phyloP scores from a whole-genome alignment of 2,113 vertebrate genomes.

The Pelobates fuscus region DNA sequence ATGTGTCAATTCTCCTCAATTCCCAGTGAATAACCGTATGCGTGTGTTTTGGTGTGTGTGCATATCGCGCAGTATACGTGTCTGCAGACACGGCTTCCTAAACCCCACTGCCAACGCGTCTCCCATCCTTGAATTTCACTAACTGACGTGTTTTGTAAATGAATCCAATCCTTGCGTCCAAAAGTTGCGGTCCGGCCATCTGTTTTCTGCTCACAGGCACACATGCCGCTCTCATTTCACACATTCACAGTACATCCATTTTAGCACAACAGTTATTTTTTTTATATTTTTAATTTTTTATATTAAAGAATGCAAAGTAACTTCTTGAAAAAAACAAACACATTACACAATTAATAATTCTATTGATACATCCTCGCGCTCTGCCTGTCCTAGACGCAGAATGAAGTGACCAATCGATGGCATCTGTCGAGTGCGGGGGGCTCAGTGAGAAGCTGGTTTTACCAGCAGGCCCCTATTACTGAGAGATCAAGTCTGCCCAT shows the following conservation, averaged over 20 bases:
- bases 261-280: not conserved
- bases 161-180: not conserved
- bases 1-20: no score
- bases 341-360: constrained; percentile 3
- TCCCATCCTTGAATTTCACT: not conserved
- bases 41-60: not conserved
- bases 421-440: constrained; percentile 6
- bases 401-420: not conserved
- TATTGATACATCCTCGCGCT: constrained; percentile 8
- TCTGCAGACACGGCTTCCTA: not conserved
- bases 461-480: constrained; percentile 51
- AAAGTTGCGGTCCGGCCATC: not conserved
- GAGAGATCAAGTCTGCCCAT: constrained; percentile 72
- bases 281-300: not conserved
- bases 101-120: not conserved
- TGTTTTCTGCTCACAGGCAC: not conserved
- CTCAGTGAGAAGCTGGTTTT: constrained; percentile 52
- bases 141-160: not conserved
- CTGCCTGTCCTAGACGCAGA: not conserved
- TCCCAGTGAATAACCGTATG: not conserved
- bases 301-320: not conserved
- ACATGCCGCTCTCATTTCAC: not conserved
- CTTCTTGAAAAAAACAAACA: not conserved
- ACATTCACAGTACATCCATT: not conserved
- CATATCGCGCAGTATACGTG: not conserved